A percentile compares a stretch with the other conserved stretches of the same genome.
Evolutionary conservation across 2,888 invertebrate species (phyloP).

Genomic region (Meta bourneti): DNA sequence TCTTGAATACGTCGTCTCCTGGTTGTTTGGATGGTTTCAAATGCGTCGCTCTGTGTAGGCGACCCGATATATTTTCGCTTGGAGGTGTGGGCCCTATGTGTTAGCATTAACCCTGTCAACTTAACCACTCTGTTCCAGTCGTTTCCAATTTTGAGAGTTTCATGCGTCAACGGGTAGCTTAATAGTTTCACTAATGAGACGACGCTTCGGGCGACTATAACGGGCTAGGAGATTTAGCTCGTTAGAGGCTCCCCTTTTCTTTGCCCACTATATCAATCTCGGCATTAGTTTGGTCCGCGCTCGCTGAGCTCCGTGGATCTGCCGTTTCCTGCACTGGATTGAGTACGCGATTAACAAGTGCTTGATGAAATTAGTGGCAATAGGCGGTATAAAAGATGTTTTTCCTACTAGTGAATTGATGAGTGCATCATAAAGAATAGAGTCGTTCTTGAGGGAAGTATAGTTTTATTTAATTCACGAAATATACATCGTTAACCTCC

Average conservation of each 20-base stretch:
- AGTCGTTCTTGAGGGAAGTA: too few species aligned
- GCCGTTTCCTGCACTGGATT: too few species aligned
- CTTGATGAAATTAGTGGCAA: too few species aligned
- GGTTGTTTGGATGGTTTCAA: background rate
- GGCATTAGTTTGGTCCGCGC: background rate
- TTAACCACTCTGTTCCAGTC: conserved; percentile 8
- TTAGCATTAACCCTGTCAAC: conserved; percentile 28
- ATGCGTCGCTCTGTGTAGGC: background rate
- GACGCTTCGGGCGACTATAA: background rate
- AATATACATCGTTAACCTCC: too few species aligned
- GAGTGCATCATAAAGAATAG: too few species aligned
- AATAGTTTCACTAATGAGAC: conserved; percentile 36
- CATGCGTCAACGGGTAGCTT: conserved; percentile 36
- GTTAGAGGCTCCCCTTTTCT: conserved; percentile 15
- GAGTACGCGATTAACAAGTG: too few species aligned
- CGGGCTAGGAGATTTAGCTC: conserved; percentile 23
- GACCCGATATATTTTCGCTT: background rate
- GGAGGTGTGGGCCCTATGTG: background rate
- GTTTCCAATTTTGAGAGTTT: conserved; percentile 50
- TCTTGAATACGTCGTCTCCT: background rate
- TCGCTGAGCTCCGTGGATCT: too few species aligned
- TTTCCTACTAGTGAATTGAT: too few species aligned
- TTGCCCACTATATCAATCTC: background rate
- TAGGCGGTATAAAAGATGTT: too few species aligned
- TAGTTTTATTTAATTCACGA: too few species aligned